phyloP scores from a whole-genome alignment of 1,140 invertebrate species.

The Caerostris darwini region DNA sequence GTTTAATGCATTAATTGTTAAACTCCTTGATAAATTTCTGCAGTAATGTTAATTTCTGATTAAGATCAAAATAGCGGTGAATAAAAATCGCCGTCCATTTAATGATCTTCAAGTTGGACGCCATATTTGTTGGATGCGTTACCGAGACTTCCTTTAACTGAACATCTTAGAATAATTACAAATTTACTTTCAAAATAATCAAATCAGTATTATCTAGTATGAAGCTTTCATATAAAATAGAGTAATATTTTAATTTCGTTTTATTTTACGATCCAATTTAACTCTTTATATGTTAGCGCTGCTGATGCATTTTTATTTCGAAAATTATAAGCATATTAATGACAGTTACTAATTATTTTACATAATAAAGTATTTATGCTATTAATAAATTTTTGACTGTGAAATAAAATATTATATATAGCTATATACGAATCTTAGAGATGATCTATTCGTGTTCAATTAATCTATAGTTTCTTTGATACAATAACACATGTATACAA shows the following conservation, averaged over 20 bases:
- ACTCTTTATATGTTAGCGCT: background rate
- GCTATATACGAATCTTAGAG: too few relatives aligned
- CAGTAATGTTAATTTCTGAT: background rate
- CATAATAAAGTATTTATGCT: too few relatives aligned
- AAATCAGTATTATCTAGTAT: background rate
- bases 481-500: too few relatives aligned
- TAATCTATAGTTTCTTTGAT: too few relatives aligned
- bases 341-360: too few relatives aligned
- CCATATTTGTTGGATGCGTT: conserved; percentile 68
- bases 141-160: conserved; percentile 37
- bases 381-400: too few relatives aligned
- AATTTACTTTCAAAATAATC: background rate
- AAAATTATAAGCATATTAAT: too few relatives aligned
- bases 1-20: background rate
- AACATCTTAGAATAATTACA: background rate
- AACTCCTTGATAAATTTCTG: background rate
- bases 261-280: background rate
- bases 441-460: too few relatives aligned
- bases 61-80: background rate
- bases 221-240: background rate
- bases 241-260: background rate
- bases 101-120: conserved; percentile 29
- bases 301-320: background rate
- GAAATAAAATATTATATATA: too few relatives aligned
- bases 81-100: conserved; percentile 60